A percentile compares a stretch with the other conserved stretches of the same genome.
Evolutionary conservation across 2,797 vertebrate species (phyloP).

Genomic region (Trematomus bernacchii): DNA sequence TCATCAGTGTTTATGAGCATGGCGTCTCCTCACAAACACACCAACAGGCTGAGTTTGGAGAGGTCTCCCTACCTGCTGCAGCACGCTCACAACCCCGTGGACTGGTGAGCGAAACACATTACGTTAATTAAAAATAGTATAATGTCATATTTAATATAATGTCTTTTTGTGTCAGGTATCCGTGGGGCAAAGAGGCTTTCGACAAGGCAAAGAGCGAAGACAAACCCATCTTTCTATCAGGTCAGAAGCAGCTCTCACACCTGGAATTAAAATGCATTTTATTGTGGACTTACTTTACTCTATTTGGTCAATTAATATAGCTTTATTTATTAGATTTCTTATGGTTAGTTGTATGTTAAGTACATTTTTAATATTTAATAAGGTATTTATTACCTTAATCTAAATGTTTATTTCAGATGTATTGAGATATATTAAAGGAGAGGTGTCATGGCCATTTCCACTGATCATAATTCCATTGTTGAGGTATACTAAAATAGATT

Average conservation of each 20-base stretch:
- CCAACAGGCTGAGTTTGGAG: slow-evolving; percentile 90
- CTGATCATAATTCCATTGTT: too few species aligned
- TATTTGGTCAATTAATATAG: too few species aligned
- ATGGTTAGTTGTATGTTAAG: too few species aligned
- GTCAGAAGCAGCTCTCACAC: slow-evolving; percentile 66
- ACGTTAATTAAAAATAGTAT: neutral
- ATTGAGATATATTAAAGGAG: too few species aligned
- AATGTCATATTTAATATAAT: neutral
- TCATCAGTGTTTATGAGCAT: slow-evolving; percentile 73
- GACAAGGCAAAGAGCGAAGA: slow-evolving; percentile 92
- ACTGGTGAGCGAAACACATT: slow-evolving; percentile 87
- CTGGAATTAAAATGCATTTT: neutral
- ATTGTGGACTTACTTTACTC: neutral
- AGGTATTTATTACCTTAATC: too few species aligned
- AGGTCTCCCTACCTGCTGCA: slow-evolving; percentile 94
- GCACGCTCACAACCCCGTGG: slow-evolving; percentile 94
- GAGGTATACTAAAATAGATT: too few species aligned
- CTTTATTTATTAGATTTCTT: too few species aligned
- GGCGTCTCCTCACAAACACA: slow-evolving; percentile 81
- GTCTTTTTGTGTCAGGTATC: slow-evolving; percentile 84
- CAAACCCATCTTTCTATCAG: slow-evolving; percentile 95
- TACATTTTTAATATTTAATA: too few species aligned
- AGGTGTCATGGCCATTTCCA: too few species aligned
- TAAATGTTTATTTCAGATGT: too few species aligned
- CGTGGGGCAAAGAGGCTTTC: slow-evolving; percentile 96